Conservation (phyloP, 2,888 invertebrate genomes). For the Phlogophora meticulosa region DNA sequence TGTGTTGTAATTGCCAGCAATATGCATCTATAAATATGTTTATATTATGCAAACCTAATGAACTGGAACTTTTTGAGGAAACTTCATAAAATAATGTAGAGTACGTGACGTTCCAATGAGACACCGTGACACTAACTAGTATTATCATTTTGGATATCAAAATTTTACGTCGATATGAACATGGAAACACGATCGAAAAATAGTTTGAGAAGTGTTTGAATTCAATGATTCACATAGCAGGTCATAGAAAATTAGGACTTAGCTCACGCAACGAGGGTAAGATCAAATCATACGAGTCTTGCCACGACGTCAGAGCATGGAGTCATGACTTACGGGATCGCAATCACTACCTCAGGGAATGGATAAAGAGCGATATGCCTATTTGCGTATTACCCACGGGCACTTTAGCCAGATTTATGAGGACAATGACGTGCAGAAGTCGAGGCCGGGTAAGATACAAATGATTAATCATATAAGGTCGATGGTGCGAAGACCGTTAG, state of each 20-base stretch:
- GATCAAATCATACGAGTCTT: constrained; percentile 89
- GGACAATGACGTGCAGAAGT: constrained; percentile 78
- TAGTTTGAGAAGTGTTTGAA: constrained; percentile 51
- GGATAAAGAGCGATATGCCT: constrained; percentile 86
- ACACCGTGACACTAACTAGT: constrained; percentile 11
- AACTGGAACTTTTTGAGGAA: constrained; percentile 10
- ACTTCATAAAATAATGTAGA: background rate
- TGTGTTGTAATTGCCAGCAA: constrained; percentile 21
- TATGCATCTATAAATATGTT: background rate
- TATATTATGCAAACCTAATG: background rate
- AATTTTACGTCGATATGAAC: constrained; percentile 75
- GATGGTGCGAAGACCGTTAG: no score
- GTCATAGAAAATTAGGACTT: constrained; percentile 70
- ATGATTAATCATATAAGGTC: background rate
- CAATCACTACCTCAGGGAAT: constrained; percentile 83
- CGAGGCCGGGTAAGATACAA: constrained; percentile 74
- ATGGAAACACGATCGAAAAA: constrained; percentile 67
- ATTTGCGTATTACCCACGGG: constrained; percentile 77
- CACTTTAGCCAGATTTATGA: constrained; percentile 74
- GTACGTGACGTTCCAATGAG: constrained; percentile 13
- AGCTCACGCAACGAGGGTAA: constrained; percentile 89
- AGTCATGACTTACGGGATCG: constrained; percentile 82
- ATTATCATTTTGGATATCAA: constrained; percentile 65
- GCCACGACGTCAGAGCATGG: constrained; percentile 90
- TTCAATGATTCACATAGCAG: constrained; percentile 79